These are phyloP conservation scores for Sus scrofa DNA, from an alignment of 2,113 vertebrate species.

Conservation along the genomic window DNA sequence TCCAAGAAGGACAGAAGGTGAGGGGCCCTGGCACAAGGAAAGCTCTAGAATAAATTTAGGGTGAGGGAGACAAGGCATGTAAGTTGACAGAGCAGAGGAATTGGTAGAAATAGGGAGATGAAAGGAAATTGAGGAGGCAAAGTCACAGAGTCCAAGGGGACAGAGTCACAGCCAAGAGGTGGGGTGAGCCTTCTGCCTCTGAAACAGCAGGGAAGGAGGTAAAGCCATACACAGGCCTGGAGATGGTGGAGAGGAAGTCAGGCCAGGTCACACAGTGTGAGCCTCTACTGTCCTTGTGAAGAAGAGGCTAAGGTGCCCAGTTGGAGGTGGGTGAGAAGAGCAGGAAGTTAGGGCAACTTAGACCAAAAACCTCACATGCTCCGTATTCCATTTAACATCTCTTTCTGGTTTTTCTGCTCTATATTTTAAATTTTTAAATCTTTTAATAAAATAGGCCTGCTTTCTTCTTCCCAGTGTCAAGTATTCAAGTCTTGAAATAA, in stretches of 20 bases:
- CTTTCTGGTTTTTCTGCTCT: neutral
- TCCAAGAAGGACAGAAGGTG: neutral
- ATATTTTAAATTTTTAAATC: neutral
- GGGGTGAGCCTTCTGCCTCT: neutral
- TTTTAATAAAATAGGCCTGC: neutral
- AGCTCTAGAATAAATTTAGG: neutral
- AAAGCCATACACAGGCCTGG: neutral
- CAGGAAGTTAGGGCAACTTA: neutral
- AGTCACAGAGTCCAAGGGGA: neutral
- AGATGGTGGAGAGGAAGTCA: neutral
- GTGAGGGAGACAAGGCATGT: neutral
- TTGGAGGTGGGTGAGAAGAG: neutral
- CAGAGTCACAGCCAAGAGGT: neutral
- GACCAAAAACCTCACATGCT: neutral
- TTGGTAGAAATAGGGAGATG: neutral
- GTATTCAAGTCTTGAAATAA: neutral
- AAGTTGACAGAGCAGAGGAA: neutral
- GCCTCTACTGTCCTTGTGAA: neutral
- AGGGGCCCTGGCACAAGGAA: neutral
- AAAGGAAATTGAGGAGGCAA: neutral
- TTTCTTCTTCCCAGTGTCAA: neutral
- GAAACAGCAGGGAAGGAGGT: neutral
- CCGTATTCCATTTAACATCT: neutral
- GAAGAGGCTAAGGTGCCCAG: neutral
- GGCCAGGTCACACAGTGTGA: neutral